These are phyloP conservation scores for Chelon auratus DNA, from an alignment of 2,797 vertebrate species.

Conservation along the genomic window DNA sequence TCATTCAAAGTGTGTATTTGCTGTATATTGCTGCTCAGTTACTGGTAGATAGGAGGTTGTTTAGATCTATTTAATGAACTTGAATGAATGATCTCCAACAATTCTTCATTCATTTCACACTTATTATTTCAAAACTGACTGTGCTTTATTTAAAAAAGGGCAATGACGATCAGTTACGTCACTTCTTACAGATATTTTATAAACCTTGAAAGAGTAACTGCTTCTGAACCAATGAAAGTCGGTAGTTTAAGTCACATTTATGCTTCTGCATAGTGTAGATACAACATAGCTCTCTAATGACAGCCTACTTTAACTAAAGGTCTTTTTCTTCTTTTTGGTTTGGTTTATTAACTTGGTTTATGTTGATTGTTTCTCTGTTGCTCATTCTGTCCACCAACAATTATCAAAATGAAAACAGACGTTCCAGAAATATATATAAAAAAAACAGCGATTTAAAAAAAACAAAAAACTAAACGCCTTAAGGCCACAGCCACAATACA, in stretches of 20 bases:
- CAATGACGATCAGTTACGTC: background rate
- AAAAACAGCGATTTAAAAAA: background rate
- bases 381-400: background rate
- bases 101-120: conserved; percentile 8
- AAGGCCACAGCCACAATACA: background rate
- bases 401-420: conserved; percentile 6
- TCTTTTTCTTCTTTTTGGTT: background rate
- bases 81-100: background rate
- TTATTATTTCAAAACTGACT: background rate
- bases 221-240: background rate
- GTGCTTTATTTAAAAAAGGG: background rate
- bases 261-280: too few species aligned
- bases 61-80: conserved; percentile 17
- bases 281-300: background rate
- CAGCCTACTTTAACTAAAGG: background rate
- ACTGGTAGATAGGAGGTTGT: background rate
- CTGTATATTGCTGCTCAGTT: background rate
- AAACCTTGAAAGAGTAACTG: background rate
- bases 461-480: too few species aligned
- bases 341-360: background rate
- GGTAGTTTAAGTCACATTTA: background rate
- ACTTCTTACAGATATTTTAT: conserved; percentile 8
- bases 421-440: conserved; percentile 13
- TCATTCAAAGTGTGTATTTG: background rate
- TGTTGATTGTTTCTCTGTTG: background rate